A percentile compares a stretch with the other conserved stretches of the same genome.
phyloP scores from a whole-genome alignment of 1,140 invertebrate genomes.

The Zelostemma sp. region DNA sequence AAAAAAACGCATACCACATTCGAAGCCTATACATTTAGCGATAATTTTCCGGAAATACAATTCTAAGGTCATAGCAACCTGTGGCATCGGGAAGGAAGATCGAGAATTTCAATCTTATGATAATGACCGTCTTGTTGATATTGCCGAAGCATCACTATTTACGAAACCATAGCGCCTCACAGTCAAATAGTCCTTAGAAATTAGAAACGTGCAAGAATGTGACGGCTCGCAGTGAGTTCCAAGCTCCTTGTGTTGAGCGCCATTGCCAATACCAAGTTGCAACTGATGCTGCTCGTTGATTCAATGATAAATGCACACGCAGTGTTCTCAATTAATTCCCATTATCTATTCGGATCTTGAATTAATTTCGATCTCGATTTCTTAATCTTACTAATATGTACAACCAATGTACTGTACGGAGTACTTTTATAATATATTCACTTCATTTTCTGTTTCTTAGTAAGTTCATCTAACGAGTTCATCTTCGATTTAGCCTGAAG shows the following conservation, averaged over 20 bases:
- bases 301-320: background rate
- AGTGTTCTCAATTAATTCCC: background rate
- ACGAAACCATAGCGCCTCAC: conserved; percentile 20
- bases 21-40: background rate
- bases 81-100: conserved; percentile 14
- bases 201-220: conserved; percentile 41
- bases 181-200: conserved; percentile 31
- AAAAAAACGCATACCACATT: background rate
- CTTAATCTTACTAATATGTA: conserved; percentile 8
- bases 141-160: conserved; percentile 31
- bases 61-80: conserved; percentile 10
- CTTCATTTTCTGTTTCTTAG: too few species aligned
- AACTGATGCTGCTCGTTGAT: conserved; percentile 2
- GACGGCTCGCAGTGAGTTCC: conserved; percentile 1
- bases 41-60: conserved; percentile 20
- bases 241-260: conserved; percentile 3
- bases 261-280: background rate
- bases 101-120: conserved; percentile 45
- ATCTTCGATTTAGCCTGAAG: too few species aligned
- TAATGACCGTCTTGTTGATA: conserved; percentile 41
- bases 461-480: too few species aligned
- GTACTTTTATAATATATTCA: too few species aligned
- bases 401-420: background rate
- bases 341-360: background rate
- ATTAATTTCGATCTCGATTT: background rate